These are phyloP conservation scores for Macheiramphus alcinus DNA, from an alignment of 2,113 vertebrate species.

Conservation along the genomic window DNA sequence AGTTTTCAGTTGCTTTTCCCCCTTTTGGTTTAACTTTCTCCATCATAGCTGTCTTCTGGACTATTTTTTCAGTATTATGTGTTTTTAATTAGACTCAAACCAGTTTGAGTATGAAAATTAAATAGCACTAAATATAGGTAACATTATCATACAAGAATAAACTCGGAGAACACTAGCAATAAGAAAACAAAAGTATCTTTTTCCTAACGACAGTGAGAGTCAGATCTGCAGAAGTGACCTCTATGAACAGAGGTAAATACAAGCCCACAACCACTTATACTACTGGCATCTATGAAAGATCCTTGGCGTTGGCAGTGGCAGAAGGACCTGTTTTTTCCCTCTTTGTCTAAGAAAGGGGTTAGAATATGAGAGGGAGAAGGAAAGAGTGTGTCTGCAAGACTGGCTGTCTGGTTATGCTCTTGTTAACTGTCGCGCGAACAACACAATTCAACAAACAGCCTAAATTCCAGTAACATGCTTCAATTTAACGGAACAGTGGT, in stretches of 20 bases:
- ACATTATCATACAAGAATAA: not conserved
- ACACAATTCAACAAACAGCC: not conserved
- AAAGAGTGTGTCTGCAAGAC: not conserved
- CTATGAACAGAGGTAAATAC: not conserved
- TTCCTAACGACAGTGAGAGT: not conserved
- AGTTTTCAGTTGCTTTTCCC: not conserved
- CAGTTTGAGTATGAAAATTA: not conserved
- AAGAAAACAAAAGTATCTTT: not conserved
- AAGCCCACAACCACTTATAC: not conserved
- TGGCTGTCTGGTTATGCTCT: not conserved
- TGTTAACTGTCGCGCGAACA: accelerated
- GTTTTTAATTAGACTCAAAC: not conserved
- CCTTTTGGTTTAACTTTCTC: not conserved
- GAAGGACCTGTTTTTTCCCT: not conserved
- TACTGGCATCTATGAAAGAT: not conserved
- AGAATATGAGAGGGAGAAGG: not conserved
- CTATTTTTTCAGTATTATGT: not conserved
- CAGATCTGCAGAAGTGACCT: not conserved
- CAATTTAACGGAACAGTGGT: not conserved
- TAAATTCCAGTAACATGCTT: not conserved
- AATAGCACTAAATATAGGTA: not conserved
- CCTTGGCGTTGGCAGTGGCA: not conserved
- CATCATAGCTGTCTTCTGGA: not conserved
- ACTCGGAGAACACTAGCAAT: not conserved
- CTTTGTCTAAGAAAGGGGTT: not conserved